Percentiles rank a stretch among this genome's conserved stretches.
These are phyloP conservation scores for Dasypolia templi DNA, from an alignment of 2,888 invertebrate genomes.

Conservation along the genomic window DNA sequence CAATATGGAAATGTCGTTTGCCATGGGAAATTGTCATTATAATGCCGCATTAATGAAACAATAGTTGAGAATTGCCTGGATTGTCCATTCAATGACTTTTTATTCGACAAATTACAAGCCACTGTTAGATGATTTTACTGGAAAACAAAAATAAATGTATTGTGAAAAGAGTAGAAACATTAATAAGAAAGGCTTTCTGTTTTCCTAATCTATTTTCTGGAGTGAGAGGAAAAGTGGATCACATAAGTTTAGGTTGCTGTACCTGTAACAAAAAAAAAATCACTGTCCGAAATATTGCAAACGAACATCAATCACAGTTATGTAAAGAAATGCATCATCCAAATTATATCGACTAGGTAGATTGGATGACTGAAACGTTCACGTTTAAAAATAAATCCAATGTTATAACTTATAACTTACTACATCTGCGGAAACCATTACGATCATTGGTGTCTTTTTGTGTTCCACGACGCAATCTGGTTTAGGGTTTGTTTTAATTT, in stretches of 20 bases:
- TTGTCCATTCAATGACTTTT: slow-evolving; percentile 51
- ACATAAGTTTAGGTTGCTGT: background rate
- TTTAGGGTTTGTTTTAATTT: slow-evolving; percentile 58
- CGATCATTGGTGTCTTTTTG: slow-evolving; percentile 30
- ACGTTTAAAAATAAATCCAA: slow-evolving; percentile 4
- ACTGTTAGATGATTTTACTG: slow-evolving; percentile 5
- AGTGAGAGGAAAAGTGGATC: background rate
- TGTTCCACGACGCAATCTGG: slow-evolving; percentile 47
- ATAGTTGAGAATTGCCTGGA: slow-evolving; percentile 56
- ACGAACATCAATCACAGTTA: background rate
- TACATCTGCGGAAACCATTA: slow-evolving; percentile 17
- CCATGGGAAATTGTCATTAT: slow-evolving; percentile 55
- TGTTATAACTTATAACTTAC: slow-evolving; percentile 40
- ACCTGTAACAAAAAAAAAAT: background rate
- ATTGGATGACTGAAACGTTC: background rate
- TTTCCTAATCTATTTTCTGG: background rate
- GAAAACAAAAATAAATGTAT: background rate
- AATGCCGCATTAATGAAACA: slow-evolving; percentile 39
- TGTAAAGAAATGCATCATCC: slow-evolving; percentile 20
- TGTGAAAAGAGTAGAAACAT: background rate
- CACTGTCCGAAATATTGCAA: background rate
- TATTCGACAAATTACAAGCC: slow-evolving; percentile 1
- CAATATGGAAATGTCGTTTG: slow-evolving; percentile 55
- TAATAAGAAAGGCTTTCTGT: background rate
- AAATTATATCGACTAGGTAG: background rate